phyloP scores from a whole-genome alignment of 2,888 invertebrate genomes.

The Metellina segmentata region DNA sequence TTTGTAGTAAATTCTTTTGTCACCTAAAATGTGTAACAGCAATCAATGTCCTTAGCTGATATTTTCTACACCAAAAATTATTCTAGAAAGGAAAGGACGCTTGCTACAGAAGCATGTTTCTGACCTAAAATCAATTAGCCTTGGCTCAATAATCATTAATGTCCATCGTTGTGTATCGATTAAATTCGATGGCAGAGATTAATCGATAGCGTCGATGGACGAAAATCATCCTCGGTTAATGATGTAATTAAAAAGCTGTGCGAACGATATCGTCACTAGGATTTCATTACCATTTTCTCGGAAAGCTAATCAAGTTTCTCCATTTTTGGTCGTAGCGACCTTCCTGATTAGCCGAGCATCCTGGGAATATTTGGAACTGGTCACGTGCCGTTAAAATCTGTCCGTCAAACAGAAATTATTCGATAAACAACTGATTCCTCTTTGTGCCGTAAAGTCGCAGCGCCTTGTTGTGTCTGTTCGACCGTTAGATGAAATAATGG shows the following conservation, averaged over 20 bases:
- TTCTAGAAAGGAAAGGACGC: neutral
- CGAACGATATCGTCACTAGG: constrained; percentile 43
- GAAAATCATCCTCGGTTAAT: constrained; percentile 66
- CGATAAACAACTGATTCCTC: neutral
- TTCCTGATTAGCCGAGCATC: neutral
- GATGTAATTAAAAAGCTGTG: constrained; percentile 68
- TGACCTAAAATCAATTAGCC: constrained; percentile 54
- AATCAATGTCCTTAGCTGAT: too few relatives aligned
- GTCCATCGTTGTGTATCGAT: constrained; percentile 60
- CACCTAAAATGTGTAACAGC: too few relatives aligned
- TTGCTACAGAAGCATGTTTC: neutral
- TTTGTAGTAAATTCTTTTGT: too few relatives aligned
- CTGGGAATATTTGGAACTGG: neutral
- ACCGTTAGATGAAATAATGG: neutral
- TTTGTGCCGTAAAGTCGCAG: neutral
- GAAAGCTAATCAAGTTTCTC: constrained; percentile 42
- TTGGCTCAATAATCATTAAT: constrained; percentile 61
- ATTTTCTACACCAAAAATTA: neutral
- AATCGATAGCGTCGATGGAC: constrained; percentile 57
- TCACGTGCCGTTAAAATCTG: neutral
- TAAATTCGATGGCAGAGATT: constrained; percentile 58
- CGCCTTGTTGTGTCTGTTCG: neutral
- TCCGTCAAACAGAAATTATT: neutral
- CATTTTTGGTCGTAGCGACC: constrained; percentile 53
- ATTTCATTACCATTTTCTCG: constrained; percentile 52